phyloP scores from a whole-genome alignment of 2,113 vertebrate species.

The Corythornis vintsioides region DNA sequence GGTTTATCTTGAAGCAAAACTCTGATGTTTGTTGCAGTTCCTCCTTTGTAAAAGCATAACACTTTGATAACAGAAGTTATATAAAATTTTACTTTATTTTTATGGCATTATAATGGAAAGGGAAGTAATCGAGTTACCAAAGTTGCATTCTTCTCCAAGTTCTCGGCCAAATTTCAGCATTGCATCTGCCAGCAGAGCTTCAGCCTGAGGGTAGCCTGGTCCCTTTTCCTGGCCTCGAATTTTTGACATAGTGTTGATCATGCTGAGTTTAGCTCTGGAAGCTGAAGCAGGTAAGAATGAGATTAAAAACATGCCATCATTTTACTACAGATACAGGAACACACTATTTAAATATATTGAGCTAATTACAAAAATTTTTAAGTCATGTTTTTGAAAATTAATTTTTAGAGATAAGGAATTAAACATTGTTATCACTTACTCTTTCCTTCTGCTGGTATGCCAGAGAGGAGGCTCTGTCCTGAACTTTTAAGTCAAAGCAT shows the following conservation, averaged over 20 bases:
- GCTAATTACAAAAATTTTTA: not conserved
- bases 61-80: not conserved
- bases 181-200: constrained; percentile 89
- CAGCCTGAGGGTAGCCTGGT: constrained; percentile 94
- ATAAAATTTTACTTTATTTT: not conserved
- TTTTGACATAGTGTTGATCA: constrained; percentile 99
- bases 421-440: not conserved
- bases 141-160: constrained; percentile 94
- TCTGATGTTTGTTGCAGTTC: not conserved
- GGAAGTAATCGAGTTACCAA: constrained; percentile 80
- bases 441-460: not conserved
- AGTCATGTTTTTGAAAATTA: not conserved
- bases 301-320: not conserved
- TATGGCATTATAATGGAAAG: not conserved
- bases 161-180: constrained; percentile 96
- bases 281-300: constrained; percentile 75
- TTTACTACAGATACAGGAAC: not conserved
- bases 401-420: not conserved
- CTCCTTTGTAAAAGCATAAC: not conserved
- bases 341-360: not conserved
- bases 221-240: constrained; percentile 97
- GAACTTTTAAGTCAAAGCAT: not conserved
- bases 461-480: not conserved
- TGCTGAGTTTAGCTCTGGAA: constrained; percentile 97
- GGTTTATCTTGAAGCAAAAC: not conserved